Evolutionary conservation across 2,113 vertebrate genomes (phyloP).

Genomic region (Zootoca vivipara): DNA sequence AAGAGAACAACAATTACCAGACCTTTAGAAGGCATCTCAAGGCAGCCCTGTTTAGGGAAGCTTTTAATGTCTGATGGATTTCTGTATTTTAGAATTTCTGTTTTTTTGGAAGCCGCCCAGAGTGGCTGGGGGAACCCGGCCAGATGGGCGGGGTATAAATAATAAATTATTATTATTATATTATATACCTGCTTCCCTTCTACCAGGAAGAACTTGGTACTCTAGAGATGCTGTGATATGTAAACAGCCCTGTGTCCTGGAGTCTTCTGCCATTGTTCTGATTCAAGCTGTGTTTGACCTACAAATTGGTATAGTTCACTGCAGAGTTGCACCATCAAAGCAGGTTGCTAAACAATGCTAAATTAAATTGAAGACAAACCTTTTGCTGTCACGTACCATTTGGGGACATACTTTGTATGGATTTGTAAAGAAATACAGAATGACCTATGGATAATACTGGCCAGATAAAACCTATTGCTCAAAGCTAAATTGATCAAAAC

Average conservation of each 20-base stretch:
- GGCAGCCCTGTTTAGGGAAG: no score
- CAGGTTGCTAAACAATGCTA: background rate
- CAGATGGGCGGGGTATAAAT: no score
- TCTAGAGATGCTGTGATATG: background rate
- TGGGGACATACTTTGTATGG: rapidly evolving
- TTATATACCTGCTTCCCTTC: background rate
- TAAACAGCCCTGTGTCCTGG: slow-evolving; percentile 36
- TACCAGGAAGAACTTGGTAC: slow-evolving; percentile 16
- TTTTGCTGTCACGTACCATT: background rate
- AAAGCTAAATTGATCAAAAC: slow-evolving; percentile 18
- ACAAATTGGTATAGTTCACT: slow-evolving; percentile 8
- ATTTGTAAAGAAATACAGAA: background rate
- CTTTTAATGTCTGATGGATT: no score
- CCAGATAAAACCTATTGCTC: background rate
- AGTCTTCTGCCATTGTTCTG: background rate
- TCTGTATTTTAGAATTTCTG: no score
- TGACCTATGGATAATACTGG: background rate
- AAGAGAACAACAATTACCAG: no score
- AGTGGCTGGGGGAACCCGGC: no score
- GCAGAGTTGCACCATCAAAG: rapidly evolving
- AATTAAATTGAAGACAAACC: background rate
- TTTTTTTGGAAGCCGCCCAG: no score
- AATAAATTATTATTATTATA: no score
- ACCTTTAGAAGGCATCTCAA: no score
- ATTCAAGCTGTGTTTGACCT: slow-evolving; percentile 56